phyloP scores from a whole-genome alignment of 1,140 invertebrate genomes.

The Apis cerana region DNA sequence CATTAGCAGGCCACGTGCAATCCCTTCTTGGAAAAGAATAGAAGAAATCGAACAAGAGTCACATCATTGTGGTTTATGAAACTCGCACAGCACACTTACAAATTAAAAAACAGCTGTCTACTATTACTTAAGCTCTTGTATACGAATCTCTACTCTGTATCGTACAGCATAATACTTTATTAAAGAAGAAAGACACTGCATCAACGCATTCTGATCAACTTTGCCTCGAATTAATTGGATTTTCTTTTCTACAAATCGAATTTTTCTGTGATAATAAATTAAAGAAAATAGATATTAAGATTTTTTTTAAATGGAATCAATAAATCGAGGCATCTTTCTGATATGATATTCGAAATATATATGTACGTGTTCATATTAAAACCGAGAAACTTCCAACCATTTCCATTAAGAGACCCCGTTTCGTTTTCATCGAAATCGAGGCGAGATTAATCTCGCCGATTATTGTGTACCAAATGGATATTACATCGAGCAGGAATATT shows the following conservation, averaged over 20 bases:
- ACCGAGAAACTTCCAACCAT: not conserved
- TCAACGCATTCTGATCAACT: not conserved
- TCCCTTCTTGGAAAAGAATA: not conserved
- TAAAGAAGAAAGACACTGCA: not conserved
- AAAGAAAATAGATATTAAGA: no score
- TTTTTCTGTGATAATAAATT: no score
- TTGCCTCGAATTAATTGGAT: no score
- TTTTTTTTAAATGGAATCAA: no score
- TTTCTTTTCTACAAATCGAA: no score
- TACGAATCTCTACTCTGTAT: no score
- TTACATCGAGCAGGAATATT: constrained; percentile 38
- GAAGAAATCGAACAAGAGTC: no score
- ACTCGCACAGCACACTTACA: constrained; percentile 31
- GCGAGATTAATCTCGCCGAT: not conserved
- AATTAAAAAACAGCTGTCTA: no score
- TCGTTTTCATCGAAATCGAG: not conserved
- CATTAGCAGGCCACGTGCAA: constrained; percentile 14
- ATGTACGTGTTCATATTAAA: not conserved
- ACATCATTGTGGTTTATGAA: not conserved
- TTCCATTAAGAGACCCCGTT: not conserved
- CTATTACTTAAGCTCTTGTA: no score
- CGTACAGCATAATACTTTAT: not conserved
- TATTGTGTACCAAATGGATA: constrained; percentile 47
- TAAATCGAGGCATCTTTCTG: no score
- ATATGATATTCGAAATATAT: no score